Evolutionary conservation across 2,113 vertebrate species (phyloP).

Genomic region (Chaetodon trifascialis): DNA sequence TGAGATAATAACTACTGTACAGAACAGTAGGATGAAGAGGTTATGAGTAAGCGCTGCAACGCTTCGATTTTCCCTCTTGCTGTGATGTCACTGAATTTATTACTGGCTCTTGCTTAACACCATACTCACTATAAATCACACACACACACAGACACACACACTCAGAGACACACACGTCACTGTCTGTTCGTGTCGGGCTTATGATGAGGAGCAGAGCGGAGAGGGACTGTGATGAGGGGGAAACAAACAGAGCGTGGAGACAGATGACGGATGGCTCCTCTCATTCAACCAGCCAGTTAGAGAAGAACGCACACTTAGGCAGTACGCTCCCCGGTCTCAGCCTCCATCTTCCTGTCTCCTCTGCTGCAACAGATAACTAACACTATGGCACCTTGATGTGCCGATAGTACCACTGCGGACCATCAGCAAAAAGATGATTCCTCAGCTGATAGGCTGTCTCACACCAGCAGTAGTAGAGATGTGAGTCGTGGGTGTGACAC

Average conservation of each 20-base stretch:
- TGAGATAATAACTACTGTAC: constrained; percentile 35
- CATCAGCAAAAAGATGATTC: constrained; percentile 38
- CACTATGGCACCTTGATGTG: constrained; percentile 54
- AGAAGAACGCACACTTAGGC: constrained; percentile 61
- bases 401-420: constrained; percentile 41
- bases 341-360: constrained; percentile 57
- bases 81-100: constrained; percentile 80
- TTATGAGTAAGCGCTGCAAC: constrained; percentile 68
- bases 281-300: constrained; percentile 60
- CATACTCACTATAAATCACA: constrained; percentile 68
- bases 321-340: constrained; percentile 28
- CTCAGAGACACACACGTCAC: constrained; percentile 36
- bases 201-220: constrained; percentile 60
- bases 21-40: constrained; percentile 52
- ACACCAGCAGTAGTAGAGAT: constrained; percentile 48
- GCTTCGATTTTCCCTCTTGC: constrained; percentile 75
- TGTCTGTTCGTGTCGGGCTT: constrained; percentile 53
- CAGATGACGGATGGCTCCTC: constrained; percentile 68
- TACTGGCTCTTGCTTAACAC: constrained; percentile 63
- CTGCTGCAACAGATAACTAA: constrained; percentile 58
- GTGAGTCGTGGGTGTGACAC: constrained; percentile 51
- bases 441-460: constrained; percentile 46
- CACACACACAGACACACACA: constrained; percentile 2
- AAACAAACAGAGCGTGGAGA: constrained; percentile 69
- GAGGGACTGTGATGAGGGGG: constrained; percentile 65